phyloP scores from a whole-genome alignment of 2,888 invertebrate genomes.

The Azorinus chamasolen region DNA sequence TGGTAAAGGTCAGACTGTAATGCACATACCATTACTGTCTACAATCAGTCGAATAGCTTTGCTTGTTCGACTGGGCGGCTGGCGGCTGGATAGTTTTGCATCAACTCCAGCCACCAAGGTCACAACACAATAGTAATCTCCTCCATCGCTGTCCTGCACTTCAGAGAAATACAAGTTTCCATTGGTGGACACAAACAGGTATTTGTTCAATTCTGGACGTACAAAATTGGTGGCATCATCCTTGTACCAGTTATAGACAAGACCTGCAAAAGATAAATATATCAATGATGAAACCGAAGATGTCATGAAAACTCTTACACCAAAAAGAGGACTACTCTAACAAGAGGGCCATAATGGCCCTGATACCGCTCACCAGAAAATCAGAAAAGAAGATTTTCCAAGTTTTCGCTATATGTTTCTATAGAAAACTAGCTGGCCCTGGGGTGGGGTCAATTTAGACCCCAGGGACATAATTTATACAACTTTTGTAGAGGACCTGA shows the following conservation, averaged over 20 bases:
- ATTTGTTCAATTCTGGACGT: constrained; percentile 93
- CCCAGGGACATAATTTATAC: too few species aligned
- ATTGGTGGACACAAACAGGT: constrained; percentile 96
- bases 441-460: too few species aligned
- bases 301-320: too few species aligned
- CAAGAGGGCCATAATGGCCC: too few species aligned
- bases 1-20: too few species aligned
- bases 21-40: constrained; percentile 67
- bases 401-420: too few species aligned
- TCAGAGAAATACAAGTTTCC: constrained; percentile 98
- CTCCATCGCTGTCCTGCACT: constrained; percentile 91
- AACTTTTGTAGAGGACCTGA: too few species aligned
- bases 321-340: too few species aligned
- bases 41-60: constrained; percentile 69
- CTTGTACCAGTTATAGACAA: constrained; percentile 68
- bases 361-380: too few species aligned
- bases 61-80: constrained; percentile 71
- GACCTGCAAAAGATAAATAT: constrained; percentile 43
- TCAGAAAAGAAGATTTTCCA: too few species aligned
- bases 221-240: constrained; percentile 90
- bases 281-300: too few species aligned
- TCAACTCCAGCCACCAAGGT: constrained; percentile 65
- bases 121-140: constrained; percentile 74
- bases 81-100: constrained; percentile 59
- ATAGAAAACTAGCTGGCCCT: too few species aligned